Percentiles rank a stretch among this genome's conserved stretches.
These are phyloP conservation scores for Heterodera schachtii DNA, from an alignment of 1,140 invertebrate species.

Conservation along the genomic window DNA sequence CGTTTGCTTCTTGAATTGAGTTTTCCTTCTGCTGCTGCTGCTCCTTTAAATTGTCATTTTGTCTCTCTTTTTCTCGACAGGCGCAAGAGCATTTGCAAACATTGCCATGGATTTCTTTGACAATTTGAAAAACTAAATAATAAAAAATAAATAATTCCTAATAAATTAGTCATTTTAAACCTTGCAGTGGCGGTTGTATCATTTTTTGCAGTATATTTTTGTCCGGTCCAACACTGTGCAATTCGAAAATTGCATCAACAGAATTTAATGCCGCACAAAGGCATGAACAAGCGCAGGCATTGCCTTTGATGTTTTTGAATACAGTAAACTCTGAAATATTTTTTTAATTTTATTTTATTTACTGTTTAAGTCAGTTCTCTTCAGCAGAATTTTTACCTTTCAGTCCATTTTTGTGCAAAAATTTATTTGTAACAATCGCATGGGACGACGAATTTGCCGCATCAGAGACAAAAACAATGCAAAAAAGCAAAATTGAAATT, in stretches of 20 bases:
- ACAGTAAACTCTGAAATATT: conserved; percentile 26
- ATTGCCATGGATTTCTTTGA: conserved; percentile 25
- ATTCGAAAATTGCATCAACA: conserved; percentile 10
- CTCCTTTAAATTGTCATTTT: not conserved
- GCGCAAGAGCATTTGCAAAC: conserved; percentile 29
- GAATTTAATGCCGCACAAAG: conserved; percentile 11
- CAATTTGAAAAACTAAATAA: conserved; percentile 14
- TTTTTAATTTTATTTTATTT: not conserved
- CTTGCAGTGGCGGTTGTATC: not conserved
- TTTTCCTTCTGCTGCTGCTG: not conserved
- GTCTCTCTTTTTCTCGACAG: conserved; percentile 11
- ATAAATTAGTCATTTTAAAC: not conserved
- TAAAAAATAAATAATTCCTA: not conserved
- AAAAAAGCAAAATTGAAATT: conserved; percentile 16
- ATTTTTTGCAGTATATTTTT: not conserved
- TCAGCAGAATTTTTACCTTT: not conserved
- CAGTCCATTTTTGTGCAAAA: conserved; percentile 24
- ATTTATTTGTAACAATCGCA: conserved; percentile 12
- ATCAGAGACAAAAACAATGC: conserved; percentile 4
- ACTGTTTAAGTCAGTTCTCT: not conserved
- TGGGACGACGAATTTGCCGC: not conserved
- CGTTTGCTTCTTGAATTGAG: not conserved
- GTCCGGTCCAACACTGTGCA: not conserved
- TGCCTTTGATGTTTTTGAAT: conserved; percentile 9
- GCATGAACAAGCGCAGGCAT: conserved; percentile 26